Percentiles rank a stretch among this genome's conserved stretches.
These are phyloP conservation scores for Sebastes diploproa DNA, from an alignment of 2,797 vertebrate species.

Conservation along the genomic window DNA sequence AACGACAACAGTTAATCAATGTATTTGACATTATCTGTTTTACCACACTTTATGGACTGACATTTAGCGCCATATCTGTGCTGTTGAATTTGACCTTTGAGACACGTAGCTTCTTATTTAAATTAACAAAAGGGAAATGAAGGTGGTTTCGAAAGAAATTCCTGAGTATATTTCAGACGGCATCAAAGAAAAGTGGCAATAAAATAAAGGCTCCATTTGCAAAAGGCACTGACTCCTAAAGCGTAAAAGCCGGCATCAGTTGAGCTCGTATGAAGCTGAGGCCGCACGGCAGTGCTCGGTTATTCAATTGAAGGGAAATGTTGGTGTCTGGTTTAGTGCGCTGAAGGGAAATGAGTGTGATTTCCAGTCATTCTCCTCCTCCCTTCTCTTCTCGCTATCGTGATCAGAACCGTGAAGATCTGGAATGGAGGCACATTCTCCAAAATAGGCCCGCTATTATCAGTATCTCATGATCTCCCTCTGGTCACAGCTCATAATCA, in stretches of 20 bases:
- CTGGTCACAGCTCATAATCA: slow-evolving; percentile 60
- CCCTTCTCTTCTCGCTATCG: slow-evolving; percentile 8
- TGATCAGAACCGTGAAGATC: slow-evolving; percentile 58
- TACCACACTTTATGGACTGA: not conserved
- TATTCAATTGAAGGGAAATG: slow-evolving; percentile 18
- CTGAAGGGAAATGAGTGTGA: not conserved
- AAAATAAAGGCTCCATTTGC: not conserved
- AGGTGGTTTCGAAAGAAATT: not conserved
- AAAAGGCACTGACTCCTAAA: not conserved
- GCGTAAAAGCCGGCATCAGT: not conserved
- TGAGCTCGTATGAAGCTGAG: not conserved
- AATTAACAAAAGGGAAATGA: not conserved
- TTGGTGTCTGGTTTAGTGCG: not conserved
- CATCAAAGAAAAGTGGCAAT: not conserved
- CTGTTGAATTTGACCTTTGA: not conserved
- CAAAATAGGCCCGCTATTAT: slow-evolving; percentile 55
- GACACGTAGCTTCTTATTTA: not conserved
- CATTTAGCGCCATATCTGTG: not conserved
- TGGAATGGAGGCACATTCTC: slow-evolving; percentile 37
- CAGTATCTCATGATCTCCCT: slow-evolving; percentile 48
- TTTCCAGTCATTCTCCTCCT: slow-evolving; percentile 54
- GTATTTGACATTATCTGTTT: not conserved
- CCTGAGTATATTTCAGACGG: not conserved
- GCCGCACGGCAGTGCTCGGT: not conserved
- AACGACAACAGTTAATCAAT: not conserved